Percentiles rank a stretch among this genome's conserved stretches.
Conservation (phyloP, 2,113 vertebrate genomes). For the Jacana jacana region DNA sequence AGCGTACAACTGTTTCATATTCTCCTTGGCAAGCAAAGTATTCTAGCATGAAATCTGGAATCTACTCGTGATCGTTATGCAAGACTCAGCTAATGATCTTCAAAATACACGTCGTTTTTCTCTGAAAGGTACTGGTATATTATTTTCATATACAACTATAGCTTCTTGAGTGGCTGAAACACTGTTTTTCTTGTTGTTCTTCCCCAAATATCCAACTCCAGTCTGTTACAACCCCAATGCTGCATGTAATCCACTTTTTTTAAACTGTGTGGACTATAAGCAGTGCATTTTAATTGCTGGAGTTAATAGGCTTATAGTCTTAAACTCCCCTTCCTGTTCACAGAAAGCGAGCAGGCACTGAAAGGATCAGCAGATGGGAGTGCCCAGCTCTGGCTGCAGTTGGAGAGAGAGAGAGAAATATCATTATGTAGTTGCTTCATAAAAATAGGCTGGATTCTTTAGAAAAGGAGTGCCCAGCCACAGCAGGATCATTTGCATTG, state of each 20-base stretch:
- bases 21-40: background rate
- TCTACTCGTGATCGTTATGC: background rate
- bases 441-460: background rate
- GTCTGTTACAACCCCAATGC: background rate
- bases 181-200: background rate
- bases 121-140: background rate
- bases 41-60: background rate
- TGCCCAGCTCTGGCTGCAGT: background rate
- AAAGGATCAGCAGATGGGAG: background rate
- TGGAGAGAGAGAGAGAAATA: background rate
- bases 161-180: background rate
- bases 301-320: background rate
- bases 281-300: slow-evolving; percentile 31
- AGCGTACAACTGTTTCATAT: background rate
- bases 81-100: background rate
- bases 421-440: background rate
- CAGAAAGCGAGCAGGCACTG: background rate
- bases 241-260: background rate
- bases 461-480: background rate
- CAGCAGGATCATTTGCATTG: background rate
- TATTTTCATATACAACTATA: background rate
- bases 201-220: background rate
- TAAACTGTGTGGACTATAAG: background rate
- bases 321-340: background rate
- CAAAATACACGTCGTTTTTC: background rate